Evolutionary conservation across 92 coral and sea anemone species (phyloP), one percentile per base, ranked within the genome.

Genomic region (Desmophyllum pertusum): DNA sequence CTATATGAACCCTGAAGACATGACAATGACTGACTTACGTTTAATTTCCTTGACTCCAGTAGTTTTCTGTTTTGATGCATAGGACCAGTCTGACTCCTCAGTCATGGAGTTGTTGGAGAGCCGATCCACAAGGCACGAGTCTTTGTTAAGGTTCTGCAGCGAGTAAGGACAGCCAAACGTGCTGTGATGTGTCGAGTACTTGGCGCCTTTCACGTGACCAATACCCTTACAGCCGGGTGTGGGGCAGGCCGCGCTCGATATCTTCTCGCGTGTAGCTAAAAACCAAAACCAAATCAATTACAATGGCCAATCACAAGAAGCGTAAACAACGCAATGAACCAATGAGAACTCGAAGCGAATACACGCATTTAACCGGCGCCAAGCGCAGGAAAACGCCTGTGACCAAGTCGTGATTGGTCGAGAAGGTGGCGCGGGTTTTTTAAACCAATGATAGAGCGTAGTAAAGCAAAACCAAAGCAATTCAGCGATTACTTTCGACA

Each of bases 71-170:
- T 93, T 95, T 62, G 98, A 91, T n/a, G 98, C 98, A 73, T 96
- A 96, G 35, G 99, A 96, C 99, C 99, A 96, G 85, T 96, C 99
- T 0, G 99, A 96, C 75, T 96, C 98, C 79, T 96, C 99, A 0
- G 99, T 95, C 99, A 96, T 96, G 83, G 99, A 96, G 90, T 96
- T 96, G 18, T 95, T 87, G 0, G 99, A 95, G 80, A 96, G 94
- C 51, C 99, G 91, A 78, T 96, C 99, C 48, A 96, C 99, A 39
- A 96, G 95, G 57, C 99, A 96, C 35, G 99, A 96, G 79, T 96
- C 99, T 83, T 96, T 96, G 93, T 95, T 96, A 70, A 96, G 88
- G 91, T 96, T 96, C 84, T 96, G 99, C 50, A 96, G 88, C 18
- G 99, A 96, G 85, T 96, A 96, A 29, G 99, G 99, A 53, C 99